Evolutionary conservation across 2,797 vertebrate species (phyloP).

Genomic region (Bovichtus variegatus): DNA sequence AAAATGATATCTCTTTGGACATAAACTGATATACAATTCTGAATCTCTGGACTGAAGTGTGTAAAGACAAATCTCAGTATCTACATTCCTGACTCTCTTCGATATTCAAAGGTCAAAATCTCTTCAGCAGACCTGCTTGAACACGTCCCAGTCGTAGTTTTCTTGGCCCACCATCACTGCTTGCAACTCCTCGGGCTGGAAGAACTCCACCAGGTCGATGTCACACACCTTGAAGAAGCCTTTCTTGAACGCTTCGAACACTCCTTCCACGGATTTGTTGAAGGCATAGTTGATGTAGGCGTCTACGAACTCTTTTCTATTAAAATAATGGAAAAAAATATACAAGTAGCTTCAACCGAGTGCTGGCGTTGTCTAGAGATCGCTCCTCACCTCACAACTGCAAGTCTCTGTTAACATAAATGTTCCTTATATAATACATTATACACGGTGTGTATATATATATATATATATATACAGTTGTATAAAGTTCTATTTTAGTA

Average conservation of each 20-base stretch:
- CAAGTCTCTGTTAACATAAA: background rate
- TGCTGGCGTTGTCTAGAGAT: background rate
- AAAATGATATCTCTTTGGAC: background rate
- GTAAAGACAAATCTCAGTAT: background rate
- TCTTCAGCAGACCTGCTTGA: conserved; percentile 88
- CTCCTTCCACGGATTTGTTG: conserved; percentile 90
- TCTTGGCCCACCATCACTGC: conserved; percentile 93
- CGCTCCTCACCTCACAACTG: too few relatives aligned
- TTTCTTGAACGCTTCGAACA: conserved; percentile 89
- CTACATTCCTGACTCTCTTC: background rate
- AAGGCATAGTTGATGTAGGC: conserved; percentile 90
- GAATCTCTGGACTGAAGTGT: background rate
- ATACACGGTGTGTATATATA: too few relatives aligned
- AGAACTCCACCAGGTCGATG: conserved; percentile 89
- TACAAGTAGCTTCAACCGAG: background rate
- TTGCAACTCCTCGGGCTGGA: conserved; percentile 94
- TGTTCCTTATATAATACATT: background rate
- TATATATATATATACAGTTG: too few relatives aligned
- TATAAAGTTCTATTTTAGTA: too few relatives aligned
- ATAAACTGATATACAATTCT: background rate
- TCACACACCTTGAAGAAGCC: conserved; percentile 97
- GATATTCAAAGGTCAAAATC: background rate
- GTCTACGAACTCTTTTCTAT: conserved; percentile 89
- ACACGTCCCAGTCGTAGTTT: conserved; percentile 92
- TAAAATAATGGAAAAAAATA: conserved; percentile 4